Conservation (phyloP, 1,140 invertebrate genomes). For the Melitaea cinxia region DNA sequence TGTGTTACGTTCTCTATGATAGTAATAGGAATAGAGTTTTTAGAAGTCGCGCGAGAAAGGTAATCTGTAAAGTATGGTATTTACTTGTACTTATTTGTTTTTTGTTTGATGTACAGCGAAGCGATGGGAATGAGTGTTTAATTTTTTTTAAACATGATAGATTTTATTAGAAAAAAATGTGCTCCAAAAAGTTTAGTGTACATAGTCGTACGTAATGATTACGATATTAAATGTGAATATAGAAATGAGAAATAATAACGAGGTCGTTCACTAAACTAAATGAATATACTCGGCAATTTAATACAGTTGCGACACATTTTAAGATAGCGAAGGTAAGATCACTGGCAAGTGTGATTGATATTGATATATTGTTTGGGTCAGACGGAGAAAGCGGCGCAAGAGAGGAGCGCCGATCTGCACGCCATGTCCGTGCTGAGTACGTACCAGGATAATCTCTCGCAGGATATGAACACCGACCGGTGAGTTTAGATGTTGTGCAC, state of each 20-base stretch:
- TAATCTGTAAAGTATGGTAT: conserved; percentile 40
- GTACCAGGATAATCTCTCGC: conserved; percentile 76
- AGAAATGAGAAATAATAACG: not conserved
- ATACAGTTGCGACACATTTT: not conserved
- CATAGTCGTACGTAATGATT: no score
- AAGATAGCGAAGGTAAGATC: not conserved
- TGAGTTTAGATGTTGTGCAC: conserved; percentile 59
- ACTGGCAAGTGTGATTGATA: conserved; percentile 40
- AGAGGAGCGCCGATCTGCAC: conserved; percentile 69
- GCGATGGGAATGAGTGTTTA: conserved; percentile 3
- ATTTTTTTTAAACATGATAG: no score
- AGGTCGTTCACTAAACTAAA: not conserved
- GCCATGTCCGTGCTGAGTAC: conserved; percentile 79
- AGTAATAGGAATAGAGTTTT: conserved; percentile 39
- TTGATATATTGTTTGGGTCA: conserved; percentile 46
- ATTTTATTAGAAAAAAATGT: no score
- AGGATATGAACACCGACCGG: conserved; percentile 81
- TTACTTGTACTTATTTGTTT: conserved; percentile 1
- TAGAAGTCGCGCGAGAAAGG: conserved; percentile 32
- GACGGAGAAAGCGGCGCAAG: conserved; percentile 69
- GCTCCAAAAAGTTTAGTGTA: no score
- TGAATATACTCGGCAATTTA: not conserved
- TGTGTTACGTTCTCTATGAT: conserved; percentile 53
- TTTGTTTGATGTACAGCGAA: not conserved
- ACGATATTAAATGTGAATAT: not conserved